Evolutionary conservation across 2,888 invertebrate genomes (phyloP), one percentile per base, ranked within the genome.

Genomic region (Latrodectus hesperus): DNA sequence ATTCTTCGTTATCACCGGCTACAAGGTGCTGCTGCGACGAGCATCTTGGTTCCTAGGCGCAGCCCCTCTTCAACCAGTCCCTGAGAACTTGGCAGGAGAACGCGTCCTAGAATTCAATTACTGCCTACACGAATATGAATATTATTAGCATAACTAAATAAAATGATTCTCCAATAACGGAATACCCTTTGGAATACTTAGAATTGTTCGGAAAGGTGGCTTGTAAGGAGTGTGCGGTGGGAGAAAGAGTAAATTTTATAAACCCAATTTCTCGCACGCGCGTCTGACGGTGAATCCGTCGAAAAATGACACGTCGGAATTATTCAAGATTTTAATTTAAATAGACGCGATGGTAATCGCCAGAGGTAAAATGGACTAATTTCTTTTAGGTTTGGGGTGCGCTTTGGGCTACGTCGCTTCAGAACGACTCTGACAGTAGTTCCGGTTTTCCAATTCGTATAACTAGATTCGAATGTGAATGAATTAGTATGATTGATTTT

Each of bases 111-210:
- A 84, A 84, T 84, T 84, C 73, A 84, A 84, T 84, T 84, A 84
- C 78, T 53, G 53, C 52, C 84, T 64, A 84, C 84, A 84, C 77
- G 84, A 84, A 84, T 84, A 84, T 84, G 84, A 84, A 84, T 84
- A 84, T 84, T 67, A 84, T 84, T 84, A 84, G 77, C 84, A 84
- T 73, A 73, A 73, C 73, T 84, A 84, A 84, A 84, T 84, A 84
- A 84, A 83, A 84, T 53, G 77, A 84, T 78, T 84, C 64, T 52
- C 51, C 75, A 68, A 75, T 75, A 75, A 82, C 75, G 75, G 82
- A 82, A 75, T 81, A 53, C 51, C 53, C 38, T 49, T 51, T n/a
- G 14, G 60, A 60, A 60, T 60, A 60, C 51, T 81, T 73, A 65
- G 17, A 51, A 68, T 67, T 26, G 68, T 26, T 38, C 51, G 60